phyloP scores from a whole-genome alignment of 1,140 invertebrate genomes.

The Tetramorium alpestre region DNA sequence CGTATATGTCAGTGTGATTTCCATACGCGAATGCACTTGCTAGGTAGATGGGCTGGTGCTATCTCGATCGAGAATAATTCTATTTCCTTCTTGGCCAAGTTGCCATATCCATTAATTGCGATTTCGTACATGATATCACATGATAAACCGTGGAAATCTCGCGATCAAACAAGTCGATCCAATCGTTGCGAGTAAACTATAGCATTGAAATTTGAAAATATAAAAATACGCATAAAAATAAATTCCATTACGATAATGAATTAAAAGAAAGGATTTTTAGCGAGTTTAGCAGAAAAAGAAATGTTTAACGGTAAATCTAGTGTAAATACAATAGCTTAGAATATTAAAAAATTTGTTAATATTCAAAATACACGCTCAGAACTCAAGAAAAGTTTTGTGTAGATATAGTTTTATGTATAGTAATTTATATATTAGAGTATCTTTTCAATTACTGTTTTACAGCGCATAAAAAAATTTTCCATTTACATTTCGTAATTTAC shows the following conservation, averaged over 20 bases:
- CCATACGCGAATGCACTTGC: not conserved
- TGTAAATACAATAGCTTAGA: not conserved
- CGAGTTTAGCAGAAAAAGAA: not conserved
- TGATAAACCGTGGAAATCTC: conserved; percentile 31
- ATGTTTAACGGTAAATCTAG: not conserved
- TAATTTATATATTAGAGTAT: not conserved
- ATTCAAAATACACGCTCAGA: not conserved
- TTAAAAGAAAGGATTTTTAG: not conserved
- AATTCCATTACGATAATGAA: not conserved
- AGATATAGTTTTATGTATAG: not conserved
- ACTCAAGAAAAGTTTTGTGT: not conserved
- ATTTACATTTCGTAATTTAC: not conserved
- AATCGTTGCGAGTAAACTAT: not conserved
- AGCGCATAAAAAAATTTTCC: not conserved
- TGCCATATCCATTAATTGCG: conserved; percentile 56
- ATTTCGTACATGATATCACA: conserved; percentile 58
- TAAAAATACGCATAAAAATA: not conserved
- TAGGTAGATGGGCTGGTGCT: not conserved
- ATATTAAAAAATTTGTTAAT: not conserved
- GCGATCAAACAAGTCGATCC: conserved; percentile 23
- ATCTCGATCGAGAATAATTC: conserved; percentile 46
- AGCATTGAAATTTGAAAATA: not conserved
- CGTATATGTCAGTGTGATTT: not conserved
- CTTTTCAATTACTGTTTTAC: not conserved
- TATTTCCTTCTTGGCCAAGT: conserved; percentile 43